These are phyloP conservation scores for Nomada ferruginata DNA, from an alignment of 2,888 invertebrate genomes.

Conservation along the genomic window DNA sequence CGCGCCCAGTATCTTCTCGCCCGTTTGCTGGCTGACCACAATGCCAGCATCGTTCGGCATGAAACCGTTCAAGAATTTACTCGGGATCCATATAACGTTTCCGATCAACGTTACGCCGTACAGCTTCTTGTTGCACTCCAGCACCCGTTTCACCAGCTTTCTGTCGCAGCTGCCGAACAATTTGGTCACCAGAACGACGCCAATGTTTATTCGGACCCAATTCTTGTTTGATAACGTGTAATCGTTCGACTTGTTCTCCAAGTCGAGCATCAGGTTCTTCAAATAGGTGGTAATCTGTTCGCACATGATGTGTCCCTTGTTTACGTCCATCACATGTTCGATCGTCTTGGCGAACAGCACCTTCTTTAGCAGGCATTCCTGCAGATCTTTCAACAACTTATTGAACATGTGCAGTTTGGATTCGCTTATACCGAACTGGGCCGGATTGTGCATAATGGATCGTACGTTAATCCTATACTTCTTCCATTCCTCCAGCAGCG, in stretches of 20 bases:
- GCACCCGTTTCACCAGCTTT: constrained; percentile 89
- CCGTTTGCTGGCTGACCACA: constrained; percentile 73
- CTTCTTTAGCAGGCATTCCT: constrained; percentile 87
- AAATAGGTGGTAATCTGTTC: constrained; percentile 90
- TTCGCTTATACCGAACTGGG: constrained; percentile 86
- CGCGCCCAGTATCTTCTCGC: constrained; percentile 76
- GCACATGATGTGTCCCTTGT: constrained; percentile 85
- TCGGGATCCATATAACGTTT: constrained; percentile 94
- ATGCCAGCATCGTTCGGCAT: constrained; percentile 84
- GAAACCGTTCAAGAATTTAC: constrained; percentile 90
- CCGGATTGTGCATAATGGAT: constrained; percentile 88
- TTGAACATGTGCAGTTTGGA: constrained; percentile 89
- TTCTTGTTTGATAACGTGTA: constrained; percentile 85
- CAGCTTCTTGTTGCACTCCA: constrained; percentile 92
- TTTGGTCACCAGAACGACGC: constrained; percentile 89
- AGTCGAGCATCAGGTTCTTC: constrained; percentile 86
- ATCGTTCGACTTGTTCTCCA: constrained; percentile 87
- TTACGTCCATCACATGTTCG: constrained; percentile 84
- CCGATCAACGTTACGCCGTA: constrained; percentile 92
- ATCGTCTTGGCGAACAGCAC: constrained; percentile 84
- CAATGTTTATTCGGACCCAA: constrained; percentile 88
- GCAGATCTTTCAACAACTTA: constrained; percentile 89
- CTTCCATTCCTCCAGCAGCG: constrained; percentile 90
- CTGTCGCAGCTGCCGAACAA: constrained; percentile 92
- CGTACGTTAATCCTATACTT: constrained; percentile 91